A percentile compares a stretch with the other conserved stretches of the same genome.
phyloP scores from a whole-genome alignment of 2,888 invertebrate species.

The Napeogenes inachia region DNA sequence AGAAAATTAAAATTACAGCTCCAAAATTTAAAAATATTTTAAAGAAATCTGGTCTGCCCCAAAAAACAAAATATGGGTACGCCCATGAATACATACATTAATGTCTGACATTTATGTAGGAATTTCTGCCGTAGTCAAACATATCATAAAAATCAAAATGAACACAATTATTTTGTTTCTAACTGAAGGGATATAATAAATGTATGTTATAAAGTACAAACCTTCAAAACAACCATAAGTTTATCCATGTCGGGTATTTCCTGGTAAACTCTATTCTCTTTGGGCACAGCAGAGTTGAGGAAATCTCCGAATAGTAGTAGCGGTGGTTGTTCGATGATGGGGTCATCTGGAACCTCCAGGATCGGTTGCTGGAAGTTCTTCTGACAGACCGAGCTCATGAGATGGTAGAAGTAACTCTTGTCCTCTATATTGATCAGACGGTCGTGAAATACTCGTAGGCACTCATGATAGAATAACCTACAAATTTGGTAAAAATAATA shows the following conservation, averaged over 20 bases:
- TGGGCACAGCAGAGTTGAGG: constrained; percentile 83
- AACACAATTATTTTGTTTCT: no score
- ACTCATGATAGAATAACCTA: constrained; percentile 94
- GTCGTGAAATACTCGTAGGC: constrained; percentile 93
- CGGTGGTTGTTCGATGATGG: constrained; percentile 79
- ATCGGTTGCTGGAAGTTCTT: constrained; percentile 80
- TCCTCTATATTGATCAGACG: constrained; percentile 89
- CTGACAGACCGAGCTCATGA: constrained; percentile 82
- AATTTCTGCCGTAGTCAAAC: no score
- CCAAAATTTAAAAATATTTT: no score
- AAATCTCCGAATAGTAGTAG: constrained; percentile 91
- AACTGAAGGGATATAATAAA: no score
- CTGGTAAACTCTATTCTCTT: constrained; percentile 86
- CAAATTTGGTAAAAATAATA: not conserved
- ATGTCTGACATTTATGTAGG: no score
- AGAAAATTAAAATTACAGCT: no score
- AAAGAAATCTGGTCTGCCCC: no score
- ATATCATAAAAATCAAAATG: no score
- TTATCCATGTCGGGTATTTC: constrained; percentile 87
- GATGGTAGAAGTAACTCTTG: constrained; percentile 85
- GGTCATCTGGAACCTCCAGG: constrained; percentile 77
- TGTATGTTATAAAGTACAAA: constrained; percentile 38
- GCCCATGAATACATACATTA: no score
- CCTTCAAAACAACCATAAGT: constrained; percentile 83
- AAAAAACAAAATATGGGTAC: no score